Base-by-base conservation (phyloP, 1,140 invertebrate species). In the Drosophila willistoni region DNA sequence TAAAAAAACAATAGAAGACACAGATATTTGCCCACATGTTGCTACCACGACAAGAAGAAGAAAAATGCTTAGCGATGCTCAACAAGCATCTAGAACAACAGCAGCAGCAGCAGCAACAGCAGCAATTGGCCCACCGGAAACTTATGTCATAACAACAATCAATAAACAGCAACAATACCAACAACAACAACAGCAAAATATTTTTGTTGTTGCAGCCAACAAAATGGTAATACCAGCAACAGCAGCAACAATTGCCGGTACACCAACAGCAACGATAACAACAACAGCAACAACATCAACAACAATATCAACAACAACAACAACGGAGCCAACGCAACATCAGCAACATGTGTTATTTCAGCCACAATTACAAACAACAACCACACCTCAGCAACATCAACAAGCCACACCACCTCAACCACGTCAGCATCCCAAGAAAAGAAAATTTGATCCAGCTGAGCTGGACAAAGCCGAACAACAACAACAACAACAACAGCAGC, bases 371-470 rank as follows among this genome's bases (percentile, higher is more conserved):
- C 86, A 91, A 41, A 51, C 77, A 73, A 60, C 78, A 83, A 61
- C 86, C 81, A 83, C 75, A 90, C 68, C 74, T 77, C 85, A 79
- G 70, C 84, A 83, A 55, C 68, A 67, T 41, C 70, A 67, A 42
- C 69, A 81, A 68, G 70, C 69, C 44, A 70, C 76, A 73, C 57
- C 92, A 93, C 63, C 92, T 91, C 93, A 81, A 91, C 93, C 77
- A 91, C 94, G 95, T 59, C 96, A 96, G 91, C 94, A 97, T 92
- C 97, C 97, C 69, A 98, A 97, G 92, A 98, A 98, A 93, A 94
- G 97, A 70, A 97, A 97, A 93, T 97, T 96, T 86, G 95, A 97
- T 93, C 96, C 95, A 68, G 95, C 96, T 22, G 96, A 97, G 91
- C 92, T 97, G 64, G 96, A 97, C 92, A 96, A 96, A 79, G 85